These are phyloP conservation scores for Anhinga anhinga DNA, from an alignment of 2,113 vertebrate genomes.

Conservation along the genomic window DNA sequence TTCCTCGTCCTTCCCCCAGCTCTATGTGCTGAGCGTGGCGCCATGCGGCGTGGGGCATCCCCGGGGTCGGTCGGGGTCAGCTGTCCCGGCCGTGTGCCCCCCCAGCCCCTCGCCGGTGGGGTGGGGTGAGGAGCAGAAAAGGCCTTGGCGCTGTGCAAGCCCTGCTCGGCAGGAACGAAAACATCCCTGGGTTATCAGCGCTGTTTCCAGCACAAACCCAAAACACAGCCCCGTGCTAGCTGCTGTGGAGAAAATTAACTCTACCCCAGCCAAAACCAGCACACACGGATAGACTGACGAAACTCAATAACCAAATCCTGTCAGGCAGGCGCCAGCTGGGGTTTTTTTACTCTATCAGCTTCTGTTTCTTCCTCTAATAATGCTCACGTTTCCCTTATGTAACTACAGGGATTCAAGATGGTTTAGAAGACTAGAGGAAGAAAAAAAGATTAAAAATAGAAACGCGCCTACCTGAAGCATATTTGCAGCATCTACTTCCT, in stretches of 20 bases:
- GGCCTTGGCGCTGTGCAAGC: neutral
- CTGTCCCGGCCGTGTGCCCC: neutral
- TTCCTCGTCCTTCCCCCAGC: no score
- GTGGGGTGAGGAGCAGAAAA: neutral
- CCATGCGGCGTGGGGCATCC: neutral
- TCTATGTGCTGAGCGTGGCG: neutral
- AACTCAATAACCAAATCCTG: neutral
- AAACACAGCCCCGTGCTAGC: neutral
- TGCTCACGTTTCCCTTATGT: fast-evolving
- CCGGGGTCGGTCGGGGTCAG: neutral
- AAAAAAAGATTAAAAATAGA: neutral
- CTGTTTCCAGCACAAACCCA: neutral
- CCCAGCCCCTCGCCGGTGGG: no score
- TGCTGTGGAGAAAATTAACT: neutral
- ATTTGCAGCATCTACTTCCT: neutral
- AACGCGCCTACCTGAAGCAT: neutral
- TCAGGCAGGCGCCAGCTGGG: neutral
- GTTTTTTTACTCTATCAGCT: neutral
- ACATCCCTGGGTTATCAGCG: neutral
- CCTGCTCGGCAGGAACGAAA: neutral
- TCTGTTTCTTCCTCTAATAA: neutral
- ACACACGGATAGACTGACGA: neutral
- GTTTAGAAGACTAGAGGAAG: neutral
- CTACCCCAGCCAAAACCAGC: neutral
- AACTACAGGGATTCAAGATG: neutral